Evolutionary conservation across 1,140 invertebrate species (phyloP), one percentile per base, ranked within the genome.

Genomic region (Neotoxoptera formosana): DNA sequence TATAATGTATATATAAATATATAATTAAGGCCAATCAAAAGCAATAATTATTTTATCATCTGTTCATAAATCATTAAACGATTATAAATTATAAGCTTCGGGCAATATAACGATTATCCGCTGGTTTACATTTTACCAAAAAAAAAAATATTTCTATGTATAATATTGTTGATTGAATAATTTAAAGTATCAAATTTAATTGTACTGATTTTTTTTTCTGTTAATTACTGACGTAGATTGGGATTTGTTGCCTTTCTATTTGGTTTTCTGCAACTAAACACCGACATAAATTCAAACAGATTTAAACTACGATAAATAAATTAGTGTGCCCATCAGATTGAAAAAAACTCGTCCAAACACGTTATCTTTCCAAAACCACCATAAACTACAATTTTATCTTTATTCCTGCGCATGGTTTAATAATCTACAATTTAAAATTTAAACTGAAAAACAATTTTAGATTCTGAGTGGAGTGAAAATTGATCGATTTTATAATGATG

Each of bases 301-400:
- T 76, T 76, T 76, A n/a, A 76, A 76, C 60, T 76, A 76, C 60
- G n/a, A 76, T 76, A 76, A 76, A 76, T 76, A 30, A 76, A 76
- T 76, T 76, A 76, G 60, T 76, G 14, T 67, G n/a, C 30, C 60
- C 60, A n/a, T n/a, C n/a, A 67, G 30, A 67, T 67, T 67, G 30
- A 67, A 67, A 67, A 67, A 67, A n/a, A 0, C 0, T 30, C n/a
- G 60, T 67, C 60, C 30, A n/a, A 67, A 67, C n/a, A 67, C 14
- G 30, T n/a, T 67, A 67, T 67, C 60, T 67, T 67, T 67, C n/a
- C 14, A 4, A 67, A 67, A 67, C 30, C 60, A 67, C 14, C 60
- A 67, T 30, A 67, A 67, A 67, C n/a, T 67, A 67, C 60, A n/a
- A n/a, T 67, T 67, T n/a, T 67, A 67, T 67, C 60, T n/a, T 67